Conservation (phyloP, 1,140 invertebrate species). For the Papilio aristodemus region DNA sequence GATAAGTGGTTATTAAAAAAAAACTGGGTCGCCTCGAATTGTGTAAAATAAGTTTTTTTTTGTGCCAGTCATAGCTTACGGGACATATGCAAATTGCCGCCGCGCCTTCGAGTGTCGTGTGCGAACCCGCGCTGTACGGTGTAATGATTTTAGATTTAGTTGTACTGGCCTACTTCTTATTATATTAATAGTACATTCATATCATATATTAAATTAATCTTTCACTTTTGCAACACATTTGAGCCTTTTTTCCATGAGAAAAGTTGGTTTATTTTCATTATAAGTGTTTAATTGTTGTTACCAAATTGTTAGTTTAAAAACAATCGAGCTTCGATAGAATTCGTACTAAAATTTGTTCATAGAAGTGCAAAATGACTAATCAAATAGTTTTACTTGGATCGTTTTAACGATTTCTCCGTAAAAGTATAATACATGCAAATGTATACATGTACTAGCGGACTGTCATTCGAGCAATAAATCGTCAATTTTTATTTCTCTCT, state of each 20-base stretch:
- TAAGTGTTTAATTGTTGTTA: no score
- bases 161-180: slow-evolving; percentile 12
- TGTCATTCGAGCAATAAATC: slow-evolving; percentile 1
- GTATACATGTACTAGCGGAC: background rate
- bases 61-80: slow-evolving; percentile 24
- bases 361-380: no score
- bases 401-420: background rate
- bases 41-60: slow-evolving; percentile 32
- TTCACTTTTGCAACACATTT: no score
- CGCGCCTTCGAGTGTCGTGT: slow-evolving; percentile 30
- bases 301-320: no score
- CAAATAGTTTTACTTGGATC: no score
- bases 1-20: slow-evolving; percentile 30
- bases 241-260: no score
- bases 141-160: slow-evolving; percentile 22
- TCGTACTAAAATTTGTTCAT: no score
- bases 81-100: slow-evolving; percentile 25
- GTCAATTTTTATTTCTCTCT: slow-evolving; percentile 6
- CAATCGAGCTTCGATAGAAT: no score
- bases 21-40: slow-evolving; percentile 30
- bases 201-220: no score
- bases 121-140: background rate
- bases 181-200: no score
- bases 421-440: background rate
- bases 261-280: no score